Base-by-base conservation (phyloP, 2,113 vertebrate genomes). In the Microcebus ravelobensis region DNA sequence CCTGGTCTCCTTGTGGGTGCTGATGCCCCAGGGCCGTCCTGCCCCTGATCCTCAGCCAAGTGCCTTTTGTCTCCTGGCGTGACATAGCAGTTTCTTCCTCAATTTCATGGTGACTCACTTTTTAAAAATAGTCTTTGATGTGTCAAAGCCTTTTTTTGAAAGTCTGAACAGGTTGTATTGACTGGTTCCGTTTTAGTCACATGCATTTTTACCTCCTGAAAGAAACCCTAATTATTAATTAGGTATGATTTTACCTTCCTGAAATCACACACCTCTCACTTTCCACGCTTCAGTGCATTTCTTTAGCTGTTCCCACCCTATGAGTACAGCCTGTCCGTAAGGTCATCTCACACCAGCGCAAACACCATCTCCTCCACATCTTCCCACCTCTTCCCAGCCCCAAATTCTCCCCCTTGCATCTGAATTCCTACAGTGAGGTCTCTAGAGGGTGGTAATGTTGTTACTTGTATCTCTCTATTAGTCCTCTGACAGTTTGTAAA, bases 51-150 rank as follows among this genome's bases (percentile, higher is more conserved):
- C 61, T 83, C 77, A 77, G 83, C 96, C 95, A 96, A 83, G 68
- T 79, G 59, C 80, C 91, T 98, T 97, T 97, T 97, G 96, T 97
- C 87, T 95, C 14, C 57, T 96, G 59, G 74, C 59, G 92, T 96
- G 97, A 97, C 96, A 92, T 55, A 96, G 96, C 96, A 97, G 12
- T 94, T 97, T 97, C 92, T 90, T 86, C 50, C 86, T 93, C 80
- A 96, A 92, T 67, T 95, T 90, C 90, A 93, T 48, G 29, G 80
- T 98, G 97, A 97, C 95, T 97, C 92, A 97, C 63, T 93, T 98
- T 96, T 92, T 95, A 92, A 97, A 97, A 97, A 96, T 90, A 97
- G 87, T 87, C 95, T 97, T 97, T 97, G 95, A 91, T 95, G 68
- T 96, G 91, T 96, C 91, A 97, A 82, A 80, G 68, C 79, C 77